These are phyloP conservation scores for Furcifer pardalis DNA, from an alignment of 2,797 vertebrate genomes.

Conservation along the genomic window DNA sequence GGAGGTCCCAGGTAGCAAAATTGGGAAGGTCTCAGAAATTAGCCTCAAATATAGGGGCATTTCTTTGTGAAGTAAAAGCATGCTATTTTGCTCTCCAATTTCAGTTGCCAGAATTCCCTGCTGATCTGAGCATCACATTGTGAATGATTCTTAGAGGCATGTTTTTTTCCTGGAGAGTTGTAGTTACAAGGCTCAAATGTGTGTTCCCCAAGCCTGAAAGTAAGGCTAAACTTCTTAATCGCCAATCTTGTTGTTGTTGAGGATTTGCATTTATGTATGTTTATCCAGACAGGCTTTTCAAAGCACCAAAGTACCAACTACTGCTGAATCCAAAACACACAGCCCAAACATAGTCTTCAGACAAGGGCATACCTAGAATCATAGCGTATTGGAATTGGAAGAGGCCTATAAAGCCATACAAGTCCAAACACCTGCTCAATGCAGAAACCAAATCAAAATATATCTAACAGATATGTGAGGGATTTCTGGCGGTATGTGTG, in stretches of 20 bases:
- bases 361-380: slow-evolving; percentile 25
- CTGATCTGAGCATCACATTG: slow-evolving; percentile 31
- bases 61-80: slow-evolving; percentile 36
- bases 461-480: too few species aligned
- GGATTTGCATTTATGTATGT: slow-evolving; percentile 55
- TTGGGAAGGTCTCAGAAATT: slow-evolving; percentile 36
- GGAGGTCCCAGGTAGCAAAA: background rate
- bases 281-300: slow-evolving; percentile 41
- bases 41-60: background rate
- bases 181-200: slow-evolving; percentile 46
- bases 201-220: slow-evolving; percentile 41
- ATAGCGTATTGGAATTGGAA: too few species aligned
- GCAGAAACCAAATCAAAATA: too few species aligned
- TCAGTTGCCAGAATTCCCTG: slow-evolving; percentile 4
- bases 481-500: too few species aligned
- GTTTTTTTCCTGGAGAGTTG: background rate
- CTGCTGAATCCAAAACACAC: slow-evolving; percentile 40
- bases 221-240: slow-evolving; percentile 57
- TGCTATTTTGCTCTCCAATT: slow-evolving; percentile 41
- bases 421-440: too few species aligned
- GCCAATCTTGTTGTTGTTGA: slow-evolving; percentile 53
- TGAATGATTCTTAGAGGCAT: slow-evolving; percentile 39
- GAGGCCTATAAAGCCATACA: too few species aligned
- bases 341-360: slow-evolving; percentile 41
- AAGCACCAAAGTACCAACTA: slow-evolving; percentile 48